Conservation (phyloP, 1,140 invertebrate genomes). For the Caerostris extrusa region DNA sequence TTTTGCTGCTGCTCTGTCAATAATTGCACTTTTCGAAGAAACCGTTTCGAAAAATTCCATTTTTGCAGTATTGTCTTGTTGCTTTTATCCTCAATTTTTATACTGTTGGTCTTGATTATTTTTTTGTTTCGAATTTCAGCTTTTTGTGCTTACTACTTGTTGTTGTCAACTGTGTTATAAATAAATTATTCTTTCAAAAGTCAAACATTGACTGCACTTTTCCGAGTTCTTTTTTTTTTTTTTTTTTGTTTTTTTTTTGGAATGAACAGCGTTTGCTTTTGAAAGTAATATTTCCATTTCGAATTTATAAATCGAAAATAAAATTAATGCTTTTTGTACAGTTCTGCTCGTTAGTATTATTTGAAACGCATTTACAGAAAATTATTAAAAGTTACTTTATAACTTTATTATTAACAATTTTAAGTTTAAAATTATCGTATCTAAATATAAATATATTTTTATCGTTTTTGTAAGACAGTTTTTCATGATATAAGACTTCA, state of each 20-base stretch:
- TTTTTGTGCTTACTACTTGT: slow-evolving; percentile 75
- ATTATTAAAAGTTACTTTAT: no score
- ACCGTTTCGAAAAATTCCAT: slow-evolving; percentile 6
- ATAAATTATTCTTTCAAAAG: slow-evolving; percentile 77
- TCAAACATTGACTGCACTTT: neutral
- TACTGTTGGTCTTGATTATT: slow-evolving; percentile 55
- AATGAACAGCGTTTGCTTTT: slow-evolving; percentile 18
- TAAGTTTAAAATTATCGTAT: no score
- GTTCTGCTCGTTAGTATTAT: no score
- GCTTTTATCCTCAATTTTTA: slow-evolving; percentile 61
- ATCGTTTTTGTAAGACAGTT: no score
- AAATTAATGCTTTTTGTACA: no score
- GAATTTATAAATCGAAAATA: no score
- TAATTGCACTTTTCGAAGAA: neutral
- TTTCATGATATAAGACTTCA: no score
- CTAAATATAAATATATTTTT: no score
- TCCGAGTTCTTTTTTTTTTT: neutral
- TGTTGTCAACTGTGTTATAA: slow-evolving; percentile 69
- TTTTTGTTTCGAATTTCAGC: slow-evolving; percentile 50
- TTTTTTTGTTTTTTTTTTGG: neutral
- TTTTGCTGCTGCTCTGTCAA: neutral
- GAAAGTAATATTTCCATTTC: slow-evolving; percentile 3
- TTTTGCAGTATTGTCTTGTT: slow-evolving; percentile 45
- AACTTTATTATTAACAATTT: no score
- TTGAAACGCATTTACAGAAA: no score